These are phyloP conservation scores for Elgaria multicarinata DNA, from an alignment of 2,113 vertebrate species.

Conservation along the genomic window DNA sequence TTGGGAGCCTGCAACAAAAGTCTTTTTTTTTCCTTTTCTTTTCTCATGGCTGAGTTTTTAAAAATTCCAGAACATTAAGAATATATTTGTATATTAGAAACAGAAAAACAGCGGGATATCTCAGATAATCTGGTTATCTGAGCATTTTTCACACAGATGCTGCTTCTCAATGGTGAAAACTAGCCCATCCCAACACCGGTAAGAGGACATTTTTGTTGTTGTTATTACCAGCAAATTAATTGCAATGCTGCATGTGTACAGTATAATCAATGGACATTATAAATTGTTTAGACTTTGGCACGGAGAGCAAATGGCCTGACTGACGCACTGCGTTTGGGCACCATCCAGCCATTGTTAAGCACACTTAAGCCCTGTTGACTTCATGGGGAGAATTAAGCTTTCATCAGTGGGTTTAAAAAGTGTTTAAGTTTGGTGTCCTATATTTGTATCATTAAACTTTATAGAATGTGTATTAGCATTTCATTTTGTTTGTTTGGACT, in stretches of 20 bases:
- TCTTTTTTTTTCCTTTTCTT: too few relatives aligned
- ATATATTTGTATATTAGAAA: not conserved
- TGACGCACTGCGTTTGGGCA: not conserved
- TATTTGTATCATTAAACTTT: too few relatives aligned
- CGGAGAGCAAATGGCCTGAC: not conserved
- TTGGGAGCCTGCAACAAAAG: too few relatives aligned
- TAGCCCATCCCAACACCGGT: not conserved
- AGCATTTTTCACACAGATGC: not conserved
- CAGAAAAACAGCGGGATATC: not conserved
- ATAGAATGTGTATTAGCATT: too few relatives aligned
- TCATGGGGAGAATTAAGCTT: not conserved
- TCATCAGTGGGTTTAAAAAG: not conserved
- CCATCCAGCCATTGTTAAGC: not conserved
- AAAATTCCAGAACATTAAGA: not conserved
- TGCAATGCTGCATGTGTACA: not conserved
- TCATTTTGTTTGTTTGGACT: too few relatives aligned
- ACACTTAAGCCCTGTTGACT: not conserved
- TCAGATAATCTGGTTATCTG: not conserved
- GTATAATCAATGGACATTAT: not conserved
- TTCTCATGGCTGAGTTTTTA: not conserved
- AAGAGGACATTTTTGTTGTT: not conserved
- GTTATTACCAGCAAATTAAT: not conserved
- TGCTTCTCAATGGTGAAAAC: not conserved
- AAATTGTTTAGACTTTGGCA: not conserved
- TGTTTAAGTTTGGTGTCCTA: too few relatives aligned